Conservation (phyloP, 2,888 invertebrate genomes). For the Agrenia bidenticulata region DNA sequence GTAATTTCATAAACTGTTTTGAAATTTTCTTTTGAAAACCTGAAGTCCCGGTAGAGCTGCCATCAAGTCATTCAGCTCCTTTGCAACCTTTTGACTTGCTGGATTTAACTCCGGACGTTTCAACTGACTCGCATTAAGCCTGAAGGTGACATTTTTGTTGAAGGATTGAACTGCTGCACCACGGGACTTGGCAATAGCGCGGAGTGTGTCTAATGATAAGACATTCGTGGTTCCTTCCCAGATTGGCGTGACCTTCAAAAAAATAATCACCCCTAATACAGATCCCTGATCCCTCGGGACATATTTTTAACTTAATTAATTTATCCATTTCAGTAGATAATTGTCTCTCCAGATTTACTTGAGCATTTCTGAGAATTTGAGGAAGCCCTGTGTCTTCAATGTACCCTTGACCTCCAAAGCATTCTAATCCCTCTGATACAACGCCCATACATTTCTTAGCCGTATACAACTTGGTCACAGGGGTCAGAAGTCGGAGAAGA, state of each 20-base stretch:
- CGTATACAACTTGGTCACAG: constrained; percentile 61
- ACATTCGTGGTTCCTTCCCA: constrained; percentile 66
- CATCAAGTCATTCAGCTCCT: constrained; percentile 21
- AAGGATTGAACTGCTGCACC: constrained; percentile 57
- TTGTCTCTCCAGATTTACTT: constrained; percentile 56
- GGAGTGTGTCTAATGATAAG: constrained; percentile 60
- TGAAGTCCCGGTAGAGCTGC: constrained; percentile 19
- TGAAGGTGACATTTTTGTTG: constrained; percentile 53
- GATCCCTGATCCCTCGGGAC: too few species aligned
- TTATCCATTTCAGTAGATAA: too few species aligned
- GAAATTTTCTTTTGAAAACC: constrained; percentile 1
- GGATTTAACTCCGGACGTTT: constrained; percentile 19
- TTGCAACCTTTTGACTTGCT: neutral
- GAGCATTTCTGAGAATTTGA: constrained; percentile 60
- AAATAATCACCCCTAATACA: neutral
- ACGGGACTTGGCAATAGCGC: constrained; percentile 58
- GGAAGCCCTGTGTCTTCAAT: constrained; percentile 63
- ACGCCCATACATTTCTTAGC: constrained; percentile 60
- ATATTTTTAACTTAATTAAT: too few species aligned
- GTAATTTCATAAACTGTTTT: neutral
- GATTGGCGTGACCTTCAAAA: constrained; percentile 60
- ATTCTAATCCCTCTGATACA: constrained; percentile 61
- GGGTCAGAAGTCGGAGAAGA: constrained; percentile 60
- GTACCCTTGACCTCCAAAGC: constrained; percentile 64
- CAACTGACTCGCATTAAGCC: constrained; percentile 36